These are phyloP conservation scores for Bombycilla garrulus DNA, from an alignment of 2,113 vertebrate species.

Conservation along the genomic window DNA sequence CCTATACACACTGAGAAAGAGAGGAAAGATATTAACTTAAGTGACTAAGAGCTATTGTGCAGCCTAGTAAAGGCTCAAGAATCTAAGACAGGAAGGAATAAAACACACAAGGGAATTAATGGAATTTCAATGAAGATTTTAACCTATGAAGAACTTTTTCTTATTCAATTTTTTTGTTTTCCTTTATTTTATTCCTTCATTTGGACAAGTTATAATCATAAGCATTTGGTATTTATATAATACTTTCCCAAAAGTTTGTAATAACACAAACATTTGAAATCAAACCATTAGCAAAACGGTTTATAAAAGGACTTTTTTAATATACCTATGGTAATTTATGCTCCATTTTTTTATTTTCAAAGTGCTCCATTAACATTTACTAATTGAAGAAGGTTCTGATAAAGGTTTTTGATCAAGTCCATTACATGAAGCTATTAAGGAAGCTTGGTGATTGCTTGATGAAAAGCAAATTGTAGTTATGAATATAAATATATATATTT, in stretches of 20 bases:
- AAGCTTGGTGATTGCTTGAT: neutral
- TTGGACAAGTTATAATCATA: neutral
- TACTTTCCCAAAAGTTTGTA: neutral
- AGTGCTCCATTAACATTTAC: neutral
- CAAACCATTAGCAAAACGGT: neutral
- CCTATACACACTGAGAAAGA: neutral
- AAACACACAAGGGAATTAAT: neutral
- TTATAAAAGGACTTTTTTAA: neutral
- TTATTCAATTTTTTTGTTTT: neutral
- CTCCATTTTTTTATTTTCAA: neutral
- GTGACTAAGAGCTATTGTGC: neutral
- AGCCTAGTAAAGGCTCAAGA: neutral
- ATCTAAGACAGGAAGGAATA: neutral
- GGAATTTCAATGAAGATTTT: neutral
- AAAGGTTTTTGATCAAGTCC: conserved; percentile 1
- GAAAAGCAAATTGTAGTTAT: neutral
- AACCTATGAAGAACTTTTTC: neutral
- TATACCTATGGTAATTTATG: neutral
- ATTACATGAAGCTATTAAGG: neutral
- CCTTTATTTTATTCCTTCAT: neutral
- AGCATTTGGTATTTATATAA: neutral
- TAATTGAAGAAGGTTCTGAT: conserved; percentile 5
- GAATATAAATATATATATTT: neutral
- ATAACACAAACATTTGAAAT: neutral
- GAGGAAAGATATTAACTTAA: neutral